Evolutionary conservation across 2,113 vertebrate genomes (phyloP).

Genomic region (Malurus cyaneus): DNA sequence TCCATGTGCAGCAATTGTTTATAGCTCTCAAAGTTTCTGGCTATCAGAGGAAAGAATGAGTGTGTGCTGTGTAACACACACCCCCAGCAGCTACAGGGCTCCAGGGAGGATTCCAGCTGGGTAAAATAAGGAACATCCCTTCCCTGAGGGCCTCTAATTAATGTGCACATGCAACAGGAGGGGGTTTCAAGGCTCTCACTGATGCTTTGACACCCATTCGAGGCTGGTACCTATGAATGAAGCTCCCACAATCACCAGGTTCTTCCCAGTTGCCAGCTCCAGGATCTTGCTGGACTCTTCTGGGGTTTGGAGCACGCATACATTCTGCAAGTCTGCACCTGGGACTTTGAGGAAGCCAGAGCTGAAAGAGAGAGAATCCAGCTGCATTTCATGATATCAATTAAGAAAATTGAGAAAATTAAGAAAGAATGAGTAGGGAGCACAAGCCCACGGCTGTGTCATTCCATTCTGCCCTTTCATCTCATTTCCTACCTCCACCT

Average conservation of each 20-base stretch:
- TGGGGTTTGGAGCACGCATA: slow-evolving; percentile 74
- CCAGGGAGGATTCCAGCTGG: not conserved
- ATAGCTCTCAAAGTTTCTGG: not conserved
- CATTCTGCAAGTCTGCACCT: slow-evolving; percentile 78
- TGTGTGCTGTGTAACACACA: not conserved
- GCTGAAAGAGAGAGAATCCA: slow-evolving; percentile 54
- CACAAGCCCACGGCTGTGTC: not conserved
- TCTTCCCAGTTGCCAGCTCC: slow-evolving; percentile 66
- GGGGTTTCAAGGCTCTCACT: not conserved
- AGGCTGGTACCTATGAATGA: slow-evolving; percentile 83
- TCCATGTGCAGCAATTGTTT: not conserved
- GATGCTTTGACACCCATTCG: not conserved
- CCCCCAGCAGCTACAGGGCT: not conserved
- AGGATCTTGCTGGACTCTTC: slow-evolving; percentile 81
- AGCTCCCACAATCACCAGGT: slow-evolving; percentile 78
- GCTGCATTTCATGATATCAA: not conserved
- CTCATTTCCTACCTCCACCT: not conserved
- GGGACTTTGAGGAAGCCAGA: slow-evolving; percentile 74
- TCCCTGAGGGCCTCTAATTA: not conserved
- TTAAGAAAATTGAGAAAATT: not conserved
- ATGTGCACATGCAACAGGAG: rapidly evolving
- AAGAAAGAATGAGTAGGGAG: not conserved
- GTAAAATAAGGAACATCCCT: not conserved
- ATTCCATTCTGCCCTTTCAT: not conserved
- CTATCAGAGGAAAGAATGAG: not conserved